Base-by-base conservation (phyloP, 2,888 invertebrate genomes). In the Aricia artaxerxes region DNA sequence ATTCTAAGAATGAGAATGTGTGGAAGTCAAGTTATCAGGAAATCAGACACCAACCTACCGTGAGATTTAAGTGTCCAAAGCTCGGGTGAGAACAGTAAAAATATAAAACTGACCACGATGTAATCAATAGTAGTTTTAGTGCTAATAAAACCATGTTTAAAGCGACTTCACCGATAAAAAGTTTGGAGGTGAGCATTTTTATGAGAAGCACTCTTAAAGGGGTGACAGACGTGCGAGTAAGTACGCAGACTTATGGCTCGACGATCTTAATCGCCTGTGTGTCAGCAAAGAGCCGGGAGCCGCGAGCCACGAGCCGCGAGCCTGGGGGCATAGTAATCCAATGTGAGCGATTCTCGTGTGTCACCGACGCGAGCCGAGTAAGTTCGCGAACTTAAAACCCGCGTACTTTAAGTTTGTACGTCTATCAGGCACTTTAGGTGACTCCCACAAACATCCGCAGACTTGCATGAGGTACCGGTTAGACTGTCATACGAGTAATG, bases 391-490 rank as follows among this genome's bases (percentile, higher is more conserved):
- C 24, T 24, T 24, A 24, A 24, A 24, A 24, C 24, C 24, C 24
- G 24, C 24, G 24, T 24, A 24, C 24, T 24, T 24, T 24, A 24
- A 24, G 24, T 24, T 24, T 24, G 24, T 24, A 24, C 24, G 24
- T 24, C 24, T 24, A 24, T 24, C 24, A 24, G 24, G 24, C 24
- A 24, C 24, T 24, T 24, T 24, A 57, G 57, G 57, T 16, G 57
- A 64, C 64, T 64, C 64, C 64, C 64, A 64, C 57, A 16, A 9
- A 57, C 64, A 64, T 64, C 64, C 64, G 64, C 24, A 24, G 64
- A 31, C 11, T 64, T 64, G 64, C 11, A 31, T 64, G 24, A 31
- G 24, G 3, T 64, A 64, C 31, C 31, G 31, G 31, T 64, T 16
- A 49, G 49, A 57, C 64, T 40, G 5, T 40, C 40, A 6, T 40